phyloP scores from a whole-genome alignment of 1,140 invertebrate species.

The Asbolus verrucosus region DNA sequence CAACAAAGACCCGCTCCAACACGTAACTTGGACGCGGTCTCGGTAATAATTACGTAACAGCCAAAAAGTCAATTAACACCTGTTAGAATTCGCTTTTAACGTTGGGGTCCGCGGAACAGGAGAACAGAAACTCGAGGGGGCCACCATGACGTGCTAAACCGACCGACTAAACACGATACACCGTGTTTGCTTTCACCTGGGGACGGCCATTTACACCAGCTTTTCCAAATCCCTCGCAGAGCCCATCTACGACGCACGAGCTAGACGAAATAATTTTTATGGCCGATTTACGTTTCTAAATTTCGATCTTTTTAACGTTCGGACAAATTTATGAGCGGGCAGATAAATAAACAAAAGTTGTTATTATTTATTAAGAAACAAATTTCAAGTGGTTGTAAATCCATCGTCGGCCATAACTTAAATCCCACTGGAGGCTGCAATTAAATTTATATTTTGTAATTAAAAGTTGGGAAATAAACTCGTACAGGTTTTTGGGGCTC shows the following conservation, averaged over 20 bases:
- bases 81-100: constrained; percentile 63
- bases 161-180: constrained; percentile 40
- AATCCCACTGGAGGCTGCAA: not conserved
- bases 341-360: constrained; percentile 12
- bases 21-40: constrained; percentile 17
- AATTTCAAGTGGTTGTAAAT: not conserved
- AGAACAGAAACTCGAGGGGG: constrained; percentile 47
- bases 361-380: not conserved
- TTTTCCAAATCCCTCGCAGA: too few relatives aligned
- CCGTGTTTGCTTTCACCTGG: constrained; percentile 40
- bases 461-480: too few relatives aligned
- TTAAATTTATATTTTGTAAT: too few relatives aligned
- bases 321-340: too few relatives aligned
- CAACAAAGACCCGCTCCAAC: not conserved
- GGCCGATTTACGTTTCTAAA: too few relatives aligned
- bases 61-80: constrained; percentile 59
- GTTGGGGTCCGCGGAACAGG: constrained; percentile 53
- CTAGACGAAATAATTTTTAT: too few relatives aligned
- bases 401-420: not conserved
- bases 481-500: too few relatives aligned
- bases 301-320: too few relatives aligned
- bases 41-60: constrained; percentile 53
- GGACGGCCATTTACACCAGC: constrained; percentile 39
- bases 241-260: constrained; percentile 36
- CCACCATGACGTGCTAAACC: constrained; percentile 41